A percentile compares a stretch with the other conserved stretches of the same genome.
Evolutionary conservation across 2,888 invertebrate genomes (phyloP).

Genomic region (Callimorpha dominula): DNA sequence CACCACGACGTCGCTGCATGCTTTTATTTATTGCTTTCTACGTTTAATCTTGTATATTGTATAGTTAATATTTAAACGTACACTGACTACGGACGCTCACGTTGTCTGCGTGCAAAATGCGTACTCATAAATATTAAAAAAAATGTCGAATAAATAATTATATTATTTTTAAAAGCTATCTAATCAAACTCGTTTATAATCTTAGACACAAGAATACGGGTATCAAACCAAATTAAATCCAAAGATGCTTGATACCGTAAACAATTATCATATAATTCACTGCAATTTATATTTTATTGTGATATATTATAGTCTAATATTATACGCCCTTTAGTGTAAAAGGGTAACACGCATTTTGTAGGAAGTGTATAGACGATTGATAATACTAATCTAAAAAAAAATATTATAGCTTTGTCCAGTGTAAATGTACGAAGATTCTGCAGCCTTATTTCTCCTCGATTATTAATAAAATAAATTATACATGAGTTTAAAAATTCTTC

Average conservation of each 20-base stretch:
- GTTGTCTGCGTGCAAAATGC: constrained; percentile 14
- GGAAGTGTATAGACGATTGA: constrained; percentile 44
- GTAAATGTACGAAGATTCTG: constrained; percentile 6
- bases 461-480: background rate
- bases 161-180: constrained; percentile 1
- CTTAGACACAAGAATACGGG: constrained; percentile 37
- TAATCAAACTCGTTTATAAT: constrained; percentile 1
- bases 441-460: background rate
- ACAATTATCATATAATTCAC: constrained; percentile 18
- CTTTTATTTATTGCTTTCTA: constrained; percentile 51
- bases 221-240: constrained; percentile 49
- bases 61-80: constrained; percentile 3
- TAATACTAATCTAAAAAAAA: constrained; percentile 49
- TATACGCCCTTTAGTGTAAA: constrained; percentile 19
- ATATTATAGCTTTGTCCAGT: constrained; percentile 35
- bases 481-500: background rate
- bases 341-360: constrained; percentile 33
- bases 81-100: constrained; percentile 6
- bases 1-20: constrained; percentile 52
- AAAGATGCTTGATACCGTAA: constrained; percentile 47
- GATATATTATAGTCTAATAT: constrained; percentile 31
- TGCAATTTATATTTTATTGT: constrained; percentile 36
- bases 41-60: constrained; percentile 7
- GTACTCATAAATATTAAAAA: constrained; percentile 7
- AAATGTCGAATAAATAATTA: background rate